Conservation (phyloP, 2,797 vertebrate genomes). For the Lates japonicus region DNA sequence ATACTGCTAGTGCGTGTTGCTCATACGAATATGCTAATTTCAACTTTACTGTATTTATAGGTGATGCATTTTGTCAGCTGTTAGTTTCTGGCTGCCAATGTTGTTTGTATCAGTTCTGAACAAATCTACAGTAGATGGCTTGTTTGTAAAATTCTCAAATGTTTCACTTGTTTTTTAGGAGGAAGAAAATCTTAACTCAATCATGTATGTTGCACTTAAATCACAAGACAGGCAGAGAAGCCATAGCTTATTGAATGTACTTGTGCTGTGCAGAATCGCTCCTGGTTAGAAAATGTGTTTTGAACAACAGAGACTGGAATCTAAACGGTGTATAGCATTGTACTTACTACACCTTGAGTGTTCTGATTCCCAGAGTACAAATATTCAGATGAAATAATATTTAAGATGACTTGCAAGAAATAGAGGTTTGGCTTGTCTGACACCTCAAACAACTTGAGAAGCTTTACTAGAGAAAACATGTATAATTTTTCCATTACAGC, state of each 20-base stretch:
- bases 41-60: too few relatives aligned
- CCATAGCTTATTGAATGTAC: background rate
- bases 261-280: background rate
- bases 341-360: background rate
- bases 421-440: background rate
- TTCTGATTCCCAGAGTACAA: background rate
- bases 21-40: too few relatives aligned
- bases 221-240: background rate
- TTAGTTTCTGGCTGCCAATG: too few relatives aligned
- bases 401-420: background rate
- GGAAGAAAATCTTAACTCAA: background rate
- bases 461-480: background rate
- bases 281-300: background rate
- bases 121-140: too few relatives aligned
- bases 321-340: background rate
- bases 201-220: background rate
- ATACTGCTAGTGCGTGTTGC: too few relatives aligned
- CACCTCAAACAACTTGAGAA: background rate
- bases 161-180: background rate
- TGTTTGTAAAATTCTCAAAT: background rate
- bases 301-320: background rate
- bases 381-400: background rate
- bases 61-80: too few relatives aligned
- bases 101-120: too few relatives aligned
- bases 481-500: background rate